Percentiles rank a stretch among this genome's conserved stretches.
phyloP scores from a whole-genome alignment of 2,888 invertebrate species.

The Andrena bicolor region DNA sequence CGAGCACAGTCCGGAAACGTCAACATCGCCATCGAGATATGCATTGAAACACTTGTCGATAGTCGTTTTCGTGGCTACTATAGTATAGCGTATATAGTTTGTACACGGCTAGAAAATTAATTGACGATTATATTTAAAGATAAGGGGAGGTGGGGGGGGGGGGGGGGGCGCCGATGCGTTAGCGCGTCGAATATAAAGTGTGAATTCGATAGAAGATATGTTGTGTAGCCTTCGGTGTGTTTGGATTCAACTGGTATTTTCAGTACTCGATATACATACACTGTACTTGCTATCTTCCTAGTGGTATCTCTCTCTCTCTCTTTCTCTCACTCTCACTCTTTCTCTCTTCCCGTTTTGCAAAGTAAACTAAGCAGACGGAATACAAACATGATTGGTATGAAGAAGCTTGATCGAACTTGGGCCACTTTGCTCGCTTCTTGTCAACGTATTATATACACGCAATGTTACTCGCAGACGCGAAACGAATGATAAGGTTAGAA shows the following conservation, averaged over 20 bases:
- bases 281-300: neutral
- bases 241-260: constrained; percentile 36
- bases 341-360: neutral
- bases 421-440: neutral
- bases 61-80: neutral
- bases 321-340: neutral
- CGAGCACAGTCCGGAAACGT: neutral
- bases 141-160: neutral
- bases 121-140: constrained; percentile 56
- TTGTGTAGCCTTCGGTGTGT: constrained; percentile 13
- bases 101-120: constrained; percentile 50
- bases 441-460: neutral
- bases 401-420: constrained; percentile 30
- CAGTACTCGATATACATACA: constrained; percentile 33
- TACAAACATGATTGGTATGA: constrained; percentile 6
- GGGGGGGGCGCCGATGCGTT: constrained; percentile 3
- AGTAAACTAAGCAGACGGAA: constrained; percentile 9
- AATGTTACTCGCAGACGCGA: neutral
- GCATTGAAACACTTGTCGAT: constrained; percentile 5
- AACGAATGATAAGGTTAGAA: constrained; percentile 33
- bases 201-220: constrained; percentile 56
- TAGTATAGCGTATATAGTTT: constrained; percentile 16
- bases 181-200: constrained; percentile 48
- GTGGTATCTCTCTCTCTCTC: no score
- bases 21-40: constrained; percentile 18